Conservation (phyloP, 2,113 vertebrate species). For the Caranx melampygus region DNA sequence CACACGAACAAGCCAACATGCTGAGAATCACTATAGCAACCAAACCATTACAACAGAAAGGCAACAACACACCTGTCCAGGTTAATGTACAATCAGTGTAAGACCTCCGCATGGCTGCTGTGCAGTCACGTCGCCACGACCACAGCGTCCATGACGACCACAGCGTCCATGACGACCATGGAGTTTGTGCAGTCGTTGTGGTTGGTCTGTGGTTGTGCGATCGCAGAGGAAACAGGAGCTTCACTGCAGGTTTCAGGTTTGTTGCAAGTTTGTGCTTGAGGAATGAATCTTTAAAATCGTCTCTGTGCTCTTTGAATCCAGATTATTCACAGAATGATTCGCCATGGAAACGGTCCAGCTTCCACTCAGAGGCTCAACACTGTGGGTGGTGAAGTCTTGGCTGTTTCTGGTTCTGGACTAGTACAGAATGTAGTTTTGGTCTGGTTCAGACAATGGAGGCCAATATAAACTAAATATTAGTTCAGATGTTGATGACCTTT, state of each 20-base stretch:
- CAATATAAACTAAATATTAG: no score
- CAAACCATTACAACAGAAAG: constrained; percentile 47
- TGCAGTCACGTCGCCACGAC: neutral
- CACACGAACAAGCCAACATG: constrained; percentile 61
- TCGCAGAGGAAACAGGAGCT: neutral
- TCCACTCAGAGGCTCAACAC: constrained; percentile 7
- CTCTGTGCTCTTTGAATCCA: constrained; percentile 32
- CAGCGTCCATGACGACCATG: no score
- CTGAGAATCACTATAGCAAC: constrained; percentile 64
- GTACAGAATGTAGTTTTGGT: no score
- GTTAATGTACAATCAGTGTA: constrained; percentile 49
- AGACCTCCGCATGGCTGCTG: neutral
- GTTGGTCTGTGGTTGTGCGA: neutral
- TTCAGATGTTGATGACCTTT: no score
- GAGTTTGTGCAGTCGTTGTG: no score
- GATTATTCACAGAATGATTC: constrained; percentile 3
- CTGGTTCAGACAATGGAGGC: no score
- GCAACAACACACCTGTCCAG: constrained; percentile 43
- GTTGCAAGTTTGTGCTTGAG: constrained; percentile 33
- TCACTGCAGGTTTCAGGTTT: neutral
- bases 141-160: neutral
- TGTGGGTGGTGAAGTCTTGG: neutral
- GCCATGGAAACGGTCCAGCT: constrained; percentile 28
- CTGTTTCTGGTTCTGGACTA: no score
- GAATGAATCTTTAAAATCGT: constrained; percentile 13